Conservation (phyloP, 1,140 invertebrate species). For the Platorchestia sp. region DNA sequence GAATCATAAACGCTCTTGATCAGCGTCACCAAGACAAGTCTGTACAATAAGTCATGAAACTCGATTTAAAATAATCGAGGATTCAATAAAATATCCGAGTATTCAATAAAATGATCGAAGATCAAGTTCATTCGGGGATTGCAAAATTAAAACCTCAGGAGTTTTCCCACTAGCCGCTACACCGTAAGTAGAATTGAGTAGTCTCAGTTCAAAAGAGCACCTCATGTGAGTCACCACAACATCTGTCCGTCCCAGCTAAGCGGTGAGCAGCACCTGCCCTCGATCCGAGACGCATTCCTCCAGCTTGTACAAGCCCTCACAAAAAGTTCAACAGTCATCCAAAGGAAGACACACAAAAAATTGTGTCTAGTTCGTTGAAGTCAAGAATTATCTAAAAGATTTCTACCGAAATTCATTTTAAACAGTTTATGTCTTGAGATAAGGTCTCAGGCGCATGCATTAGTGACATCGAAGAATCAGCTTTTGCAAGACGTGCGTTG, state of each 20-base stretch:
- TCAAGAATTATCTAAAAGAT: neutral
- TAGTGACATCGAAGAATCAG: neutral
- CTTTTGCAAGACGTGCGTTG: neutral
- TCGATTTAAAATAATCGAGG: too few relatives aligned
- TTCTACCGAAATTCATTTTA: neutral
- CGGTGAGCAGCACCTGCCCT: neutral
- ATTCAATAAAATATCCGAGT: too few relatives aligned
- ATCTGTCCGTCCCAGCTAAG: neutral
- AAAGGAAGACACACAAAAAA: neutral
- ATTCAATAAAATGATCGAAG: neutral
- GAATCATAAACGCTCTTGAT: too few relatives aligned
- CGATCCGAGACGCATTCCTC: neutral
- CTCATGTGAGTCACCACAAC: neutral
- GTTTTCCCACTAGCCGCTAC: neutral
- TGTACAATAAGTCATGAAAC: too few relatives aligned
- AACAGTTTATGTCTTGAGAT: neutral
- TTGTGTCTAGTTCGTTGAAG: neutral
- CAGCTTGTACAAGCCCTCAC: neutral
- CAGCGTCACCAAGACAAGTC: too few relatives aligned
- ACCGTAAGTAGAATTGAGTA: neutral
- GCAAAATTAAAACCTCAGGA: neutral
- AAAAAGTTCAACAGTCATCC: neutral
- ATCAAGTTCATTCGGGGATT: neutral
- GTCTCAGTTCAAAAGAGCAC: neutral
- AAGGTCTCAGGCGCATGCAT: too few relatives aligned